phyloP scores from a whole-genome alignment of 2,797 vertebrate genomes.

The Typhlichthys subterraneus region DNA sequence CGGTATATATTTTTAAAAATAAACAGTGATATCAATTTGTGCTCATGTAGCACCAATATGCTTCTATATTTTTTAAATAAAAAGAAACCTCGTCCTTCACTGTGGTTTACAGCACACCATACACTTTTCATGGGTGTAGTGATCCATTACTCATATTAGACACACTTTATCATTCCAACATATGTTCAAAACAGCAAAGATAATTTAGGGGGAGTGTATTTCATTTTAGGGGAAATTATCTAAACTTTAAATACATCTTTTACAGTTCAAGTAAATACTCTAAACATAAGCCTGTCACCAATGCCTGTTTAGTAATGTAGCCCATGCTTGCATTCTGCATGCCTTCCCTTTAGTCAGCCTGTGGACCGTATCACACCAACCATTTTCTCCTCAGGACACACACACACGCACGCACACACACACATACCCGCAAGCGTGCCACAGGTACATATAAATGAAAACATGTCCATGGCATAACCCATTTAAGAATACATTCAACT shows the following conservation, averaged over 20 bases:
- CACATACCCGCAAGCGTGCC: slow-evolving; percentile 11
- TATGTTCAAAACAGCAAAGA: slow-evolving; percentile 23
- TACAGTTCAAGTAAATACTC: not conserved
- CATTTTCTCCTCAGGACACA: slow-evolving; percentile 46
- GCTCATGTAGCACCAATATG: slow-evolving; percentile 38
- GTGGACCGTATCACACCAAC: slow-evolving; percentile 18
- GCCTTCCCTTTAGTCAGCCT: slow-evolving; percentile 25
- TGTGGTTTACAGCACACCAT: slow-evolving; percentile 28
- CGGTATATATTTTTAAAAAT: too few species aligned
- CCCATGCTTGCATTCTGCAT: not conserved
- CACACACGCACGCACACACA: slow-evolving; percentile 17
- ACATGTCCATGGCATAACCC: slow-evolving; percentile 6
- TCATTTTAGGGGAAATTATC: slow-evolving; percentile 39
- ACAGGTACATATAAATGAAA: slow-evolving; percentile 1
- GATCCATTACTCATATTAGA: slow-evolving; percentile 38
- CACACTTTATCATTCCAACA: slow-evolving; percentile 35
- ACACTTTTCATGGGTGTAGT: not conserved
- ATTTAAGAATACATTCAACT: slow-evolving; percentile 50
- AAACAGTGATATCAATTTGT: too few species aligned
- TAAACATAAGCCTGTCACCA: slow-evolving; percentile 32
- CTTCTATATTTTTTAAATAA: slow-evolving; percentile 56
- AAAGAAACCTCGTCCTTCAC: slow-evolving; percentile 39
- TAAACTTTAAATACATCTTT: not conserved
- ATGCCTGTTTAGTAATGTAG: too few species aligned
- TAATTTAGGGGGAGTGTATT: slow-evolving; percentile 21